A percentile compares a stretch with the other conserved stretches of the same genome.
phyloP scores from a whole-genome alignment of 2,113 vertebrate species.

The Grammomys dolichurus region DNA sequence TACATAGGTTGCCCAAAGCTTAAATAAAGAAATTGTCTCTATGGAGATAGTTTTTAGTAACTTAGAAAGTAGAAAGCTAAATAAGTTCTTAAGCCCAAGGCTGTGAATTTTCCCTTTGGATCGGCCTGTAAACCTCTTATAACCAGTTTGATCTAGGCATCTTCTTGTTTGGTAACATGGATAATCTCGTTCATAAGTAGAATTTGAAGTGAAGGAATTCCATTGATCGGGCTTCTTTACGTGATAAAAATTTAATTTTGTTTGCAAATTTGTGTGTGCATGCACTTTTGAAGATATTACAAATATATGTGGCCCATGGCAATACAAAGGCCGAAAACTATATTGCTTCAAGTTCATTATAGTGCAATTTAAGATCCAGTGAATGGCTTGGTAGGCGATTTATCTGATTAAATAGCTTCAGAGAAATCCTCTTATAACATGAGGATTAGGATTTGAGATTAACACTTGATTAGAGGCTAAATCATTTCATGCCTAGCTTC shows the following conservation, averaged over 20 bases:
- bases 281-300: slow-evolving; percentile 5
- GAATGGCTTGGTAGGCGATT: slow-evolving; percentile 13
- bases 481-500: slow-evolving; percentile 40
- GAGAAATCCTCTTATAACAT: slow-evolving; percentile 54
- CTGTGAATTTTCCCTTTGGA: slow-evolving; percentile 43
- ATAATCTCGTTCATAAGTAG: slow-evolving; percentile 67
- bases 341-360: slow-evolving; percentile 18
- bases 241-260: slow-evolving; percentile 36
- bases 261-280: neutral
- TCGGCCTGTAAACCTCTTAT: slow-evolving; percentile 31
- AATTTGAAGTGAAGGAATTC: slow-evolving; percentile 35
- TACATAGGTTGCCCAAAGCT: neutral
- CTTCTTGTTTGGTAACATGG: slow-evolving; percentile 47
- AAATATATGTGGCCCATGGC: neutral
- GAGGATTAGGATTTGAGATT: slow-evolving; percentile 45
- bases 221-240: neutral
- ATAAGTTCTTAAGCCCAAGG: neutral
- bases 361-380: neutral
- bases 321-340: neutral
- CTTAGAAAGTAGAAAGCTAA: slow-evolving; percentile 17
- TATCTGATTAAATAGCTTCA: slow-evolving; percentile 57
- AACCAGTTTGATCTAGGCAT: slow-evolving; percentile 22
- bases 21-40: neutral
- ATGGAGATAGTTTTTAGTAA: neutral
- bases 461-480: slow-evolving; percentile 59